Conservation (phyloP, 1,140 invertebrate genomes). For the Platyscapa corneri region DNA sequence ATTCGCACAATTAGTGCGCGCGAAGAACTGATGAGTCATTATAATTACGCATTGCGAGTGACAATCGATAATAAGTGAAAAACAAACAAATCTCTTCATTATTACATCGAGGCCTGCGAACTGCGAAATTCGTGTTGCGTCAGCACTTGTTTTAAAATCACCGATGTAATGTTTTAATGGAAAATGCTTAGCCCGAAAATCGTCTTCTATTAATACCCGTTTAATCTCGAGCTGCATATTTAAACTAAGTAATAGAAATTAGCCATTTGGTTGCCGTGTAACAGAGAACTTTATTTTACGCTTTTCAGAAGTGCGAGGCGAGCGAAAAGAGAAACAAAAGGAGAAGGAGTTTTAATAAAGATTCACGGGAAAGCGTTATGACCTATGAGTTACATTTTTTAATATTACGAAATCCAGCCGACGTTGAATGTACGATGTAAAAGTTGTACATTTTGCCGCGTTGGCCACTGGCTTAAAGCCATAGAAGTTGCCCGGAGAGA, state of each 20-base stretch:
- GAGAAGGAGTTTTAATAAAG: background rate
- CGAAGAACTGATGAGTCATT: conserved; percentile 17
- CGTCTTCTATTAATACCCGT: background rate
- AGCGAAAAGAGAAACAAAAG: background rate
- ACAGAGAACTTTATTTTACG: background rate
- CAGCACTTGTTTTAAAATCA: background rate
- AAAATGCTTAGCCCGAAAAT: background rate
- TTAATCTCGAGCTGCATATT: background rate
- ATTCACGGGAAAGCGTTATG: conserved; percentile 1
- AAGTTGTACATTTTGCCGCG: conserved; percentile 11
- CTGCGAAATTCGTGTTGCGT: background rate
- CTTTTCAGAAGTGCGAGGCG: background rate
- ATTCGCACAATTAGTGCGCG: conserved; percentile 43
- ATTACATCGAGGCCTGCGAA: background rate
- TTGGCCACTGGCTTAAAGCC: conserved; percentile 16
- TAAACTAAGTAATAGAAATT: background rate
- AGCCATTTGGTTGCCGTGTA: background rate
- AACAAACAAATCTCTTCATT: background rate
- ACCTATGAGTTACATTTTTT: conserved; percentile 24
- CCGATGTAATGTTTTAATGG: background rate
- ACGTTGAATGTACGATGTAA: conserved; percentile 31
- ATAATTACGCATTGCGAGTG: background rate
- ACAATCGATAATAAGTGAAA: conserved; percentile 17
- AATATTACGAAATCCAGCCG: conserved; percentile 19
- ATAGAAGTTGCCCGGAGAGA: conserved; percentile 49